Base-by-base conservation (phyloP, 2,888 invertebrate genomes). In the Epistrophe grossulariae region DNA sequence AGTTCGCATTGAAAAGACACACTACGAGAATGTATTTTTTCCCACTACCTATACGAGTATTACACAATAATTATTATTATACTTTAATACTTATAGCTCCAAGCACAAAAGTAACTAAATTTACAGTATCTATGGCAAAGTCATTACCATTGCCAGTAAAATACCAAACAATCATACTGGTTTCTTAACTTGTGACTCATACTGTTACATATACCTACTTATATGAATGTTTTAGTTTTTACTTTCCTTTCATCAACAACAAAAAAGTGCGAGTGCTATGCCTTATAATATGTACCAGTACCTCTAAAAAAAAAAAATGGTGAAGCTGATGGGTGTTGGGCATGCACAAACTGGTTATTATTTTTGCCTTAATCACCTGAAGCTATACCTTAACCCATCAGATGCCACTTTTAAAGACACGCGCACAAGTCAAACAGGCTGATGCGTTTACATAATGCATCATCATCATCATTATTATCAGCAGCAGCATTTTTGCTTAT, bases 381-480 rank as follows among this genome's bases (percentile, higher is more conserved):
- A 68, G 48, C 68, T 68, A 50, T 40, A 43, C 24, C 24, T 62
- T 43, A 43, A 62, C 35, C 35, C 35, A 35, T 38, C 19, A 28
- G 35, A 68, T 68, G 50, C 19, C 68, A 68, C 50, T 68, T 68
- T 50, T 8, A 24, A 50, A 68, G 19, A 68, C 50, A 68, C 68
- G 50, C 68, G 50, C 68, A 50, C 68, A 19, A 17, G 31, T 66
- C 66, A 19, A 15, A 50, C 68, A 19, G 17, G 50, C 19, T 19
- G 31, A 68, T 50, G 68, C 68, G 68, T 68, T 68, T 68, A 19
- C 17, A 50, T 68, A 68, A 66, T 66, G 66, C 66, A 50, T 48
- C 66, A 66, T 19, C 64, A 35, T 19, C 64, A 48, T 45, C 64
- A 66, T 35, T 31, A 35, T 48, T 50, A 66, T 19, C 64, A 35